Evolutionary conservation across 2,113 vertebrate genomes (phyloP), one percentile per base, ranked within the genome.

Genomic region (Lepus europaeus): DNA sequence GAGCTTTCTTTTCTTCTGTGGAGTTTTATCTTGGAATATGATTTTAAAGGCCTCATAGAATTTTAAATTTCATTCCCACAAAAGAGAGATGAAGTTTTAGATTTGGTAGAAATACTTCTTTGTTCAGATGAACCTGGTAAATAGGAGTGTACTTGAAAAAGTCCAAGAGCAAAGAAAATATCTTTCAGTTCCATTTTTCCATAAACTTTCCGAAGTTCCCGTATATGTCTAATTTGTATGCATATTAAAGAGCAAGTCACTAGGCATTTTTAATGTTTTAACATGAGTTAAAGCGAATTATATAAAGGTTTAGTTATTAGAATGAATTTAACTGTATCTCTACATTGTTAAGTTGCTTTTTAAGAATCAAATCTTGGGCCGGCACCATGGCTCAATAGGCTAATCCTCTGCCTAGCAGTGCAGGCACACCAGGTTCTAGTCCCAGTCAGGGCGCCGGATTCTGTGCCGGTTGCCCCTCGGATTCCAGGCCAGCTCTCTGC

Each of bases 11-110:
- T n/a, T n/a, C n/a, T 86, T 11, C 23, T 33, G 1, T 92, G 86
- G 23, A 76, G 16, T 93, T 91, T 94, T 78, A 68, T 81, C 81
- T 96, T 98, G 93, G 11, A 31, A 29, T 36, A 13, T 84, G 51
- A 89, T 70, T 74, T 91, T 97, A 84, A 93, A 91, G n/a, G 12
- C 53, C 93, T 92, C 82, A 72, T 83, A 12, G 74, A 84, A 85
- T 95, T 96, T 87, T 92, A 51, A 87, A 95, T 94, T 96, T 17
- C 45, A 91, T 97, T 96, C 96, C 79, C 23, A 79, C 77, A 87
- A 36, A 59, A 91, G 82, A 95, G 61, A 84, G 11, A 16, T 82
- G 36, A 56, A 89, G 80, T 83, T 79, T 51, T 25, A 94, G 79
- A 78, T 82, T 70, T 80, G n/a, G 31, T 64, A 61, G 45, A 53